These are phyloP conservation scores for Gephyroberyx darwinii DNA, from an alignment of 2,797 vertebrate species.

Conservation along the genomic window DNA sequence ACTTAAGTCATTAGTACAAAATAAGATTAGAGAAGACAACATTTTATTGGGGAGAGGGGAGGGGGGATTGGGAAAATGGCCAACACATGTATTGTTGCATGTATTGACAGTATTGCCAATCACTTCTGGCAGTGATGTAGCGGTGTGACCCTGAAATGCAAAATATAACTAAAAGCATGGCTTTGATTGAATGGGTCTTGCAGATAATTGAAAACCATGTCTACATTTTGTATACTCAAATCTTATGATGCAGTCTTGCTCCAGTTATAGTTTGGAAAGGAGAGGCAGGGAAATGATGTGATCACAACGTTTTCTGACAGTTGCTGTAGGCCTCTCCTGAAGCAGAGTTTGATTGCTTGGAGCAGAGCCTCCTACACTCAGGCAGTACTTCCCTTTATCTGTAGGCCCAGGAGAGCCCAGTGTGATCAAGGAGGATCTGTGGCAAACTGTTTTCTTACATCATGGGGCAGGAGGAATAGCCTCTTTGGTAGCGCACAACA, in stretches of 20 bases:
- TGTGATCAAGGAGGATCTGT: constrained; percentile 6
- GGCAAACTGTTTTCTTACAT: constrained; percentile 12
- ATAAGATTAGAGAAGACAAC: constrained; percentile 11
- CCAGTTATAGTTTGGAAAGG: neutral
- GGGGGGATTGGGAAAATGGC: neutral
- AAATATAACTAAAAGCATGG: neutral
- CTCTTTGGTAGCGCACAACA: constrained; percentile 16
- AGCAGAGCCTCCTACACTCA: neutral
- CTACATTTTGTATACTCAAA: neutral
- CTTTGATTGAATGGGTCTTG: neutral
- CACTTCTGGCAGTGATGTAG: neutral
- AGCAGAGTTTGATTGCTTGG: constrained; percentile 21
- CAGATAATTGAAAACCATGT: neutral
- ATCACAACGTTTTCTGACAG: constrained; percentile 43
- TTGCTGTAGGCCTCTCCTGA: constrained; percentile 31
- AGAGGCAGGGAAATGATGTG: constrained; percentile 8
- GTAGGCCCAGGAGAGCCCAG: constrained; percentile 1
- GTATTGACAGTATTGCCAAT: neutral
- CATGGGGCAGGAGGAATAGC: constrained; percentile 4
- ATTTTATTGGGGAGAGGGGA: no score
- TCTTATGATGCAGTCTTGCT: neutral
- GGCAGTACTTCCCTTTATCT: neutral
- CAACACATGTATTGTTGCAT: neutral
- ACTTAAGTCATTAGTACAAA: constrained; percentile 3
- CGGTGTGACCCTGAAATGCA: neutral